A percentile compares a stretch with the other conserved stretches of the same genome.
phyloP scores from a whole-genome alignment of 2,113 vertebrate species.

The Corynorhinus townsendii region DNA sequence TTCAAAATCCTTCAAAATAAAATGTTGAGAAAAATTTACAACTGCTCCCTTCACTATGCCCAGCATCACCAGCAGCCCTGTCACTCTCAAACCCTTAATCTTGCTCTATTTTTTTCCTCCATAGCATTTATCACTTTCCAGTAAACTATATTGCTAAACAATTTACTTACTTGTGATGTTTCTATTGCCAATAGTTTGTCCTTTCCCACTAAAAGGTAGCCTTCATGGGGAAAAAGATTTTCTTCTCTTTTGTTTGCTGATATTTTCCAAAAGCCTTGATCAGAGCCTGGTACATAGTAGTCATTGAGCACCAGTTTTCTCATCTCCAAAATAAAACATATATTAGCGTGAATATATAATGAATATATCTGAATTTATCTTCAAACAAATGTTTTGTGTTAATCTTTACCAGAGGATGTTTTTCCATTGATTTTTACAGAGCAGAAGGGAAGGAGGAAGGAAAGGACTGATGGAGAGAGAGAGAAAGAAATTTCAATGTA shows the following conservation, averaged over 20 bases:
- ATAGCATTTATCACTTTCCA: not conserved
- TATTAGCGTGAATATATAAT: not conserved
- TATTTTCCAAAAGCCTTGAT: not conserved
- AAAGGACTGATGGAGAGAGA: too few relatives aligned
- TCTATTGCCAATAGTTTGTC: not conserved
- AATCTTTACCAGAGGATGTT: too few relatives aligned
- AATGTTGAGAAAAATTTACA: not conserved
- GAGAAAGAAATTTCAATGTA: too few relatives aligned
- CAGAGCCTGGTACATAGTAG: not conserved
- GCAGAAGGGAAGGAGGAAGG: too few relatives aligned
- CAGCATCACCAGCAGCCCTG: not conserved
- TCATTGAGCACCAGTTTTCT: not conserved
- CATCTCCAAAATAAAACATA: not conserved
- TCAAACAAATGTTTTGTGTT: not conserved
- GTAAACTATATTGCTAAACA: not conserved
- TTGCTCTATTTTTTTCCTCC: not conserved
- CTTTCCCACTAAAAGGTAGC: not conserved
- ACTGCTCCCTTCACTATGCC: not conserved
- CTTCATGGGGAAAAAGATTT: not conserved
- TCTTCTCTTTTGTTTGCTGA: not conserved
- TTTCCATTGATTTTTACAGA: too few relatives aligned
- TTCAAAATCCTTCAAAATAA: not conserved
- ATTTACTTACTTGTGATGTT: not conserved
- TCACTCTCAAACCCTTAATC: not conserved
- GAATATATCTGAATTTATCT: not conserved